A percentile compares a stretch with the other conserved stretches of the same genome.
Evolutionary conservation across 1,140 invertebrate species (phyloP).

Genomic region (Carposina sasakii): DNA sequence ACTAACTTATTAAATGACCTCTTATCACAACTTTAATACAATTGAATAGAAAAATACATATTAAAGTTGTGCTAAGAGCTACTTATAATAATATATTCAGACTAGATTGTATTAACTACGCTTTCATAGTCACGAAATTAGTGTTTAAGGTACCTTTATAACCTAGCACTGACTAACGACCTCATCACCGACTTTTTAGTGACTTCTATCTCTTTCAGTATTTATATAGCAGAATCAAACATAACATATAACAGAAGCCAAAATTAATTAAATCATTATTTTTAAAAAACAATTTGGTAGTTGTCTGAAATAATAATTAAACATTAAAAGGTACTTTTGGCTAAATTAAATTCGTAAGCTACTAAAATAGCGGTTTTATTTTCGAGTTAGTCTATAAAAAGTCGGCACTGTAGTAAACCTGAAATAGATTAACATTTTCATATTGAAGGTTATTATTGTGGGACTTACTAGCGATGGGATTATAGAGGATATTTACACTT

Average conservation of each 20-base stretch:
- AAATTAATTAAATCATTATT: no score
- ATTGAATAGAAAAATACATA: slow-evolving; percentile 6
- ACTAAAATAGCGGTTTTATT: no score
- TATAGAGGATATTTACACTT: no score
- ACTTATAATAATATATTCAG: slow-evolving; percentile 39
- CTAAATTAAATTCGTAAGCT: no score
- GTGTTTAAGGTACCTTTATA: slow-evolving; percentile 21
- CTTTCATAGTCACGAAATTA: slow-evolving; percentile 44
- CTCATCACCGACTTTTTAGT: background rate
- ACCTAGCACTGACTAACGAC: background rate
- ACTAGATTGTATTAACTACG: slow-evolving; percentile 63
- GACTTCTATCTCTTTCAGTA: background rate
- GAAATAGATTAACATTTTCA: no score
- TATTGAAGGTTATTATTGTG: no score
- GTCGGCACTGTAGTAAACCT: no score
- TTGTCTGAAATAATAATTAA: no score
- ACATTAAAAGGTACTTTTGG: no score
- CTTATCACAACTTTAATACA: background rate
- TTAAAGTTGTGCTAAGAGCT: slow-evolving; percentile 37
- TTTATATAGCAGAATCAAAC: background rate
- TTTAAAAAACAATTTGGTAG: no score
- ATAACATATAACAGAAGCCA: background rate
- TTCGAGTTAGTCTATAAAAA: no score
- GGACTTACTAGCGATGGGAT: no score
- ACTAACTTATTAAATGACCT: slow-evolving; percentile 9